Evolutionary conservation across 2,888 invertebrate species (phyloP), one percentile per base, ranked within the genome.

Genomic region (Trachelus tabidus): DNA sequence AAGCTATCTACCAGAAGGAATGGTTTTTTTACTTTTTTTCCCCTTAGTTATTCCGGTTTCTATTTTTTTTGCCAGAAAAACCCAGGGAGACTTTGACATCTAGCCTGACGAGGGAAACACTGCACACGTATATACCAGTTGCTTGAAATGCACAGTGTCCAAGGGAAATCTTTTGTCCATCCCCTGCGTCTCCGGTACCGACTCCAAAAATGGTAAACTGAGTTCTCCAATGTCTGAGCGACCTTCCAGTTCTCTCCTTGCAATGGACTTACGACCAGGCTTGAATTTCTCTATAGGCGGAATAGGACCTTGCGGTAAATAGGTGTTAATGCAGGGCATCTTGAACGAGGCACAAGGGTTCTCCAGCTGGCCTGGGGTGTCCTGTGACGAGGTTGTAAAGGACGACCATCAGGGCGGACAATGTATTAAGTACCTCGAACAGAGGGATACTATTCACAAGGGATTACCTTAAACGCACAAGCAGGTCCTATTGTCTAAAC

Each of bases 381-480:
- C 77, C 81, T 83, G 85, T 85, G 85, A 89, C 85, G 85, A 86
- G 88, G 86, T 87, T 87, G 87, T 89, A 88, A 88, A 89, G 90
- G 88, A 88, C 85, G 86, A 85, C 85, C 84, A 86, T 87, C 85
- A 85, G 85, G 82, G 86, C 84, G 87, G 89, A 89, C 88, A 89
- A 89, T 90, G 90, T 89, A 90, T 89, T 89, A 89, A 89, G 90
- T 88, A 87, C 87, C 81, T 77, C 79, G 83, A 81, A 80, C 86
- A 85, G 84, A 86, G 89, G 88, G 87, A 89, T 86, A 88, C 89
- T 82, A 89, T 91, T 90, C 89, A 90, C 88, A 77, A 83, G 87
- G 90, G 91, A 91, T 90, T 90, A 91, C 88, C 88, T 89, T 89
- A 90, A 91, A 90, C 87, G 89, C 86, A 83, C 88, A 86, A 89